phyloP scores from a whole-genome alignment of 2,797 vertebrate species.

The Halcyon leucocephala region DNA sequence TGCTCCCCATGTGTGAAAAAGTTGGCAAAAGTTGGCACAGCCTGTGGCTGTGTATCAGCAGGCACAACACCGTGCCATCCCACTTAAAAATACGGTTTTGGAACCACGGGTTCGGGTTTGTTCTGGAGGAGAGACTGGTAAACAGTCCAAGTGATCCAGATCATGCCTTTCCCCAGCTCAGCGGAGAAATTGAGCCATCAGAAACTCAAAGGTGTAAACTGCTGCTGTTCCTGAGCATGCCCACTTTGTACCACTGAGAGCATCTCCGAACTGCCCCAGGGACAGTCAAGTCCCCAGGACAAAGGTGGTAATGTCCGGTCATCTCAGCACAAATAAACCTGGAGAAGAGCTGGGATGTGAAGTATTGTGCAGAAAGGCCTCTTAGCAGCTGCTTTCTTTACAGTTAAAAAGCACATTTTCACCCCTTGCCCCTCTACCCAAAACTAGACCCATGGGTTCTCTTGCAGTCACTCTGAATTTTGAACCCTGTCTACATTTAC shows the following conservation, averaged over 20 bases:
- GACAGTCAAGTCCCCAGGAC: no score
- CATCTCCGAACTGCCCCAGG: not conserved
- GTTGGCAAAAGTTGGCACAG: not conserved
- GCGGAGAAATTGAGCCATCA: not conserved
- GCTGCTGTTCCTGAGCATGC: rapidly evolving
- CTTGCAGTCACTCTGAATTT: not conserved
- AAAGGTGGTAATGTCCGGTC: not conserved
- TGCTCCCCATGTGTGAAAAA: not conserved
- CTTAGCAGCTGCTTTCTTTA: not conserved
- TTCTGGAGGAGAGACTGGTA: not conserved
- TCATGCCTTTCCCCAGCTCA: not conserved
- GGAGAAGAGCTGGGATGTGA: not conserved
- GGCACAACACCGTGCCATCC: not conserved
- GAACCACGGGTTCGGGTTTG: not conserved
- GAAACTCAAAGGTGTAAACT: not conserved
- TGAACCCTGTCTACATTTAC: not conserved
- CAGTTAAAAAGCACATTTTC: not conserved
- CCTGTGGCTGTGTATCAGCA: not conserved
- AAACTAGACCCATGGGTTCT: rapidly evolving
- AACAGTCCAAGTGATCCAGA: not conserved
- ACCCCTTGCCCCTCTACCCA: not conserved
- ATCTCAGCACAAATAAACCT: not conserved
- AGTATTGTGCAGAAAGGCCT: not conserved
- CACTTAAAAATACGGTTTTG: not conserved
- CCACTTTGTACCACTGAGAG: rapidly evolving